Evolutionary conservation across 2,888 invertebrate species (phyloP).

Genomic region (Mayetiola destructor): DNA sequence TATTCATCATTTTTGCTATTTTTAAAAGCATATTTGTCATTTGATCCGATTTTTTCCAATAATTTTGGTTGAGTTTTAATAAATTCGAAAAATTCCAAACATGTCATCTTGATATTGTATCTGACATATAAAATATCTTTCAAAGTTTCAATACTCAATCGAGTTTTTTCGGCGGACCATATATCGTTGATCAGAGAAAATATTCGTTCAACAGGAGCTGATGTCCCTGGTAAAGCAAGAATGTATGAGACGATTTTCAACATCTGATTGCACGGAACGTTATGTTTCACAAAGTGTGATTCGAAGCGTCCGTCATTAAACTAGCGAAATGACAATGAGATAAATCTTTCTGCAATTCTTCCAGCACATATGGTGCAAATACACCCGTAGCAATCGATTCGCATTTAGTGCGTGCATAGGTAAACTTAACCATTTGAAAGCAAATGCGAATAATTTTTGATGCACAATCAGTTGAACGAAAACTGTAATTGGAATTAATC

Average conservation of each 20-base stretch:
- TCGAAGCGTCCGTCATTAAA: slow-evolving; percentile 18
- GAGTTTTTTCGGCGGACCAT: background rate
- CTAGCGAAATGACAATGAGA: slow-evolving; percentile 16
- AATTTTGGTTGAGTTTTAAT: background rate
- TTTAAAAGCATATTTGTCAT: background rate
- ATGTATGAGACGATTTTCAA: background rate
- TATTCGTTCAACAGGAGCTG: background rate
- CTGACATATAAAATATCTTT: background rate
- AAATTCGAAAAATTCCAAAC: background rate
- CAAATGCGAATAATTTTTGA: slow-evolving; percentile 18
- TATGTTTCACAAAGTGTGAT: slow-evolving; percentile 14
- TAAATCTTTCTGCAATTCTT: slow-evolving; percentile 16
- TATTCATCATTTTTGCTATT: background rate
- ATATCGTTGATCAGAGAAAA: background rate
- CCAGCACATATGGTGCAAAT: slow-evolving; percentile 16
- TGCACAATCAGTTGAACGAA: slow-evolving; percentile 18
- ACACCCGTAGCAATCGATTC: slow-evolving; percentile 18
- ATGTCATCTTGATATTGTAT: background rate
- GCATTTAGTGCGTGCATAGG: slow-evolving; percentile 17
- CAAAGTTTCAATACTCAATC: background rate
- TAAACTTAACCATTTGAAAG: slow-evolving; percentile 18
- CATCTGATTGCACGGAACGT: background rate
- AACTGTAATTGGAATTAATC: slow-evolving; percentile 18
- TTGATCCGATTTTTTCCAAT: background rate
- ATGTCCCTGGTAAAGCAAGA: background rate